These are phyloP conservation scores for Spheniscus humboldti DNA, from an alignment of 2,797 vertebrate species.

Conservation along the genomic window DNA sequence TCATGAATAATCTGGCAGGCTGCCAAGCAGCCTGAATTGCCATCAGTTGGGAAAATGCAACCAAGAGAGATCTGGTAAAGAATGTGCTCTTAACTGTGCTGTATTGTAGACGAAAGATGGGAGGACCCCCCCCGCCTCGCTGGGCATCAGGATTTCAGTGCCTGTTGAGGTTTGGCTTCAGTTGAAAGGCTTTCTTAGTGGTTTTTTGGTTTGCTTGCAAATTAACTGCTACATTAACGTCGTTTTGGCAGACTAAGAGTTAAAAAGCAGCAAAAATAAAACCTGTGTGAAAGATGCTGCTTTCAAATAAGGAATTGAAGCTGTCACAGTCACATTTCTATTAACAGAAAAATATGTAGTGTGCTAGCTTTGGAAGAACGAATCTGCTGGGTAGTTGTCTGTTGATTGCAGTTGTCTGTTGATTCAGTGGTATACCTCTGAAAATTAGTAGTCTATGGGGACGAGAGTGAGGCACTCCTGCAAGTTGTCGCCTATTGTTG, in stretches of 20 bases:
- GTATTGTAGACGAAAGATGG: neutral
- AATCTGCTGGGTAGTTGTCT: neutral
- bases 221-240: rapidly evolving
- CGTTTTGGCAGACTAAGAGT: neutral
- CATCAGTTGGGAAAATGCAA: neutral
- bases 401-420: neutral
- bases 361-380: neutral
- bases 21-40: neutral
- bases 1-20: neutral
- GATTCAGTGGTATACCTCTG: neutral
- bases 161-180: neutral
- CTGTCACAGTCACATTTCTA: neutral
- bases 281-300: neutral
- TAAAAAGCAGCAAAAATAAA: neutral
- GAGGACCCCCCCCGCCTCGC: rapidly evolving
- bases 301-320: neutral
- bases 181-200: neutral
- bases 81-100: neutral
- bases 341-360: neutral
- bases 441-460: neutral
- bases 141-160: neutral
- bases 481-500: neutral
- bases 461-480: neutral
- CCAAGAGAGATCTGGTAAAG: neutral
- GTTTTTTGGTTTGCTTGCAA: neutral